Base-by-base conservation (phyloP, 2,113 vertebrate genomes). In the Hyla sarda region DNA sequence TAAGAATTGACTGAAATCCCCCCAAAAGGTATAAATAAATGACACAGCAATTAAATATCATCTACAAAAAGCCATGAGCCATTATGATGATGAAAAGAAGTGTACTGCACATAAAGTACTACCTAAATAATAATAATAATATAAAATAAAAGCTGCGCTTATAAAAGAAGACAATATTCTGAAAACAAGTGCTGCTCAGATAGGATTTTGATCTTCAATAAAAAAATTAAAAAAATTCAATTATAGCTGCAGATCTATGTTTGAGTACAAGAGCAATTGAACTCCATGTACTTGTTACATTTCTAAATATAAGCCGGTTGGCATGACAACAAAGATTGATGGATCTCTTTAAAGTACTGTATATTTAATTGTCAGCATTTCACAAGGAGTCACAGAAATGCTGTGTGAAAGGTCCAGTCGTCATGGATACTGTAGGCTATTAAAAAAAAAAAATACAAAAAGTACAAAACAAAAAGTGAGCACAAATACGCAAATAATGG, bases 281-380 rank as follows among this genome's bases (percentile, higher is more conserved):
- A 93, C 93, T 94, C 90, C 91, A 89, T 95, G 94, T 95, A 95
- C 94, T 95, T 95, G 94, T 95, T 94, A 94, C 92, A 92, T 95
- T 94, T 95, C 95, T 95, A 95, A 95, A 95, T 95, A 95, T 95
- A 95, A 91, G 89, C 90, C 0, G 71, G 93, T 95, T 94, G 93
- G 92, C 94, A 95, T 93, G 94, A 93, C 95, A 94, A 95, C 94
- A 92, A 92, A 94, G 94, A 94, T 94, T 95, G 94, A 94, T 93
- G 93, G 93, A 92, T 94, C 90, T 92, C 93, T 93, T 91, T 92
- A 92, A 93, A 93, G 89, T 92, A 93, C 91, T 92, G 91, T 92
- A 93, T 93, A 92, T 93, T 93, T 94, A 95, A 95, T 95, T 95
- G 94, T 95, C 94, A 95, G 93, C 92, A 93, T 93, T 94, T 95